Conservation (phyloP, 2,113 vertebrate species). For the Onychostoma macrolepis region DNA sequence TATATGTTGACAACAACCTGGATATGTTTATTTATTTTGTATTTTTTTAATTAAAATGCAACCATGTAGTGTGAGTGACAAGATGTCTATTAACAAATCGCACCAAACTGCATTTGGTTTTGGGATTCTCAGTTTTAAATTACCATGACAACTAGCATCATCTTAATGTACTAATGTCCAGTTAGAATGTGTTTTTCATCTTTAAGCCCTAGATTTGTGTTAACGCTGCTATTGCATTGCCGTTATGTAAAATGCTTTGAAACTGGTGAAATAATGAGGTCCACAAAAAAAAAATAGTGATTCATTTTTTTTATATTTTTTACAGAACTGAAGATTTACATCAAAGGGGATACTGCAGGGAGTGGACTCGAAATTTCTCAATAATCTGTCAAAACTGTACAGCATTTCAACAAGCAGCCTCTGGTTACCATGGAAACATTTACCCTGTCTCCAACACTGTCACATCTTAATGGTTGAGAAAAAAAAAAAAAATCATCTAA, state of each 20-base stretch:
- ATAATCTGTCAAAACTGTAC: slow-evolving; percentile 76
- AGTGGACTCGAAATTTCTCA: slow-evolving; percentile 72
- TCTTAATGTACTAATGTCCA: neutral
- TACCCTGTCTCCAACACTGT: slow-evolving; percentile 55
- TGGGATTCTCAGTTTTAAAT: neutral
- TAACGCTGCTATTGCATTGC: neutral
- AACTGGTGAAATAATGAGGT: slow-evolving; percentile 40
- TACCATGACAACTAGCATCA: neutral
- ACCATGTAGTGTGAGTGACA: neutral
- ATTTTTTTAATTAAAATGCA: neutral
- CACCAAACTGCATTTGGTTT: neutral
- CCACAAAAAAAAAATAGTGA: slow-evolving; percentile 41
- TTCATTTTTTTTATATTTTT: slow-evolving; percentile 72
- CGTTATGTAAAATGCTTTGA: slow-evolving; percentile 12
- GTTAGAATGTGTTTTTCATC: neutral
- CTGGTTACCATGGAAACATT: slow-evolving; percentile 52
- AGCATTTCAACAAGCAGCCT: slow-evolving; percentile 68
- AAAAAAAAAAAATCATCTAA: slow-evolving; percentile 41
- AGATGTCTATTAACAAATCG: neutral
- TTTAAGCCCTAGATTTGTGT: neutral
- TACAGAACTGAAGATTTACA: slow-evolving; percentile 78
- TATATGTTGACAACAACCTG: too few relatives aligned
- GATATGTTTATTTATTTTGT: neutral
- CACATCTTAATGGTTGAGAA: slow-evolving; percentile 48
- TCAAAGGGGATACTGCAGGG: slow-evolving; percentile 74